phyloP scores from a whole-genome alignment of 35 echinoderm and acorn worm genomes.

The Acanthaster planci region DNA sequence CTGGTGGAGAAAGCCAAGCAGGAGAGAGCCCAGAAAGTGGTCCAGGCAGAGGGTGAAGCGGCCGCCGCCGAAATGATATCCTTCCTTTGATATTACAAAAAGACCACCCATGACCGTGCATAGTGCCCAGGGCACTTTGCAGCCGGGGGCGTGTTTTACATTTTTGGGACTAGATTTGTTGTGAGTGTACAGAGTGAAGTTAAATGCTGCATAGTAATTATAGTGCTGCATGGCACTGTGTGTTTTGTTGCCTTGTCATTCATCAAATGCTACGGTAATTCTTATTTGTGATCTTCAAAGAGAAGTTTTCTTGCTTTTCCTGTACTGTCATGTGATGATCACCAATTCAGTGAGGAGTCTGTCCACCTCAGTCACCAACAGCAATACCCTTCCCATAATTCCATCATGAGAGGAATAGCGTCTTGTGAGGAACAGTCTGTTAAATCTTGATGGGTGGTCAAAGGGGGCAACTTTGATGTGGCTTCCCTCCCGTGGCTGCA shows the following conservation, averaged over 20 bases:
- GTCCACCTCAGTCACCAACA: slow-evolving; percentile 34
- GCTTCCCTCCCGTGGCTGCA: slow-evolving; percentile 32
- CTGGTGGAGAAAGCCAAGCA: slow-evolving; percentile 91
- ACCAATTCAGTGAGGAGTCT: slow-evolving; percentile 8
- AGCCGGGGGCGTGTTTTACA: too few relatives aligned
- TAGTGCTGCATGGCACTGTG: too few relatives aligned
- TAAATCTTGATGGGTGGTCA: slow-evolving; percentile 99
- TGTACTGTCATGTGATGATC: slow-evolving; percentile 38
- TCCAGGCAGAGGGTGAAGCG: slow-evolving; percentile 96
- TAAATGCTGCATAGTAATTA: too few relatives aligned
- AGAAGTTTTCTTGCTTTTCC: too few relatives aligned
- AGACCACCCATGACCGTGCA: too few relatives aligned
- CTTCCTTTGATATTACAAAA: slow-evolving; percentile 66
- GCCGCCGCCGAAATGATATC: slow-evolving; percentile 92
- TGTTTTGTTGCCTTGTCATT: too few relatives aligned
- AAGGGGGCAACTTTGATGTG: not conserved
- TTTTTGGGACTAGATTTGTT: too few relatives aligned
- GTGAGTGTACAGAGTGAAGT: too few relatives aligned
- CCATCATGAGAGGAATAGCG: slow-evolving; percentile 69
- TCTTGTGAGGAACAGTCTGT: slow-evolving; percentile 80
- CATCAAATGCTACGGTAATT: too few relatives aligned
- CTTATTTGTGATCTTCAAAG: too few relatives aligned
- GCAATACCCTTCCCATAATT: slow-evolving; percentile 60
- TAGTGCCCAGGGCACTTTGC: too few relatives aligned
- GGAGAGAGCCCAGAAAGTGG: slow-evolving; percentile 85